Percentiles rank a stretch among this genome's conserved stretches.
Conservation (phyloP, 2,113 vertebrate genomes). For the Catharus minimus region DNA sequence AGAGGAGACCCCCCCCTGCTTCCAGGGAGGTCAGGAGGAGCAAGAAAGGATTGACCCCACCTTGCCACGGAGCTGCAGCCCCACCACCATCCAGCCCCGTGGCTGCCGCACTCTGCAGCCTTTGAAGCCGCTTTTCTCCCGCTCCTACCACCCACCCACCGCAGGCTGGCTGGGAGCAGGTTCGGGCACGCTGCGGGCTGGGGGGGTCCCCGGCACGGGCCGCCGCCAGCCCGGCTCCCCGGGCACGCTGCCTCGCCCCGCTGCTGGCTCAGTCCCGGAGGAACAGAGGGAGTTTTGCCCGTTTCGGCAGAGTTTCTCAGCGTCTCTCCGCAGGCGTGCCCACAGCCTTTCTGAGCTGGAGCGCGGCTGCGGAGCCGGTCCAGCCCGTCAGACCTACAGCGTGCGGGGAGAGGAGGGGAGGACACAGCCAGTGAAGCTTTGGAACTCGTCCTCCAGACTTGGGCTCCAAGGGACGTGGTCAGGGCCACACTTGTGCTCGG, state of each 20-base stretch:
- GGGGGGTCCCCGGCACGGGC: neutral
- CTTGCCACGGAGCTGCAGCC: neutral
- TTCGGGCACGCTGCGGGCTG: neutral
- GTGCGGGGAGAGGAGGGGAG: neutral
- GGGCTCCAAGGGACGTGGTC: neutral
- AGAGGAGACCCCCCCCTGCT: neutral
- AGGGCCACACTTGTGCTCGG: neutral
- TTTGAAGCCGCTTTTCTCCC: neutral
- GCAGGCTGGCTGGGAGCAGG: neutral
- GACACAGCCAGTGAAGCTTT: neutral
- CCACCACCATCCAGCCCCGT: neutral
- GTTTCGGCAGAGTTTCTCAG: neutral
- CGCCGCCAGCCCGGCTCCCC: neutral
- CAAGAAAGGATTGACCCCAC: neutral
- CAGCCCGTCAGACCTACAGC: constrained; percentile 44
- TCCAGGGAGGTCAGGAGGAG: accelerated
- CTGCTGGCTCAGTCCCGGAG: neutral
- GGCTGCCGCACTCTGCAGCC: accelerated
- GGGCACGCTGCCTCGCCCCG: neutral
- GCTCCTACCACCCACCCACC: neutral
- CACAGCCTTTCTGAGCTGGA: neutral
- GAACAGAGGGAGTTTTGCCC: constrained; percentile 30
- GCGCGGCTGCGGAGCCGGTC: constrained; percentile 24
- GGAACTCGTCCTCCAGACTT: neutral
- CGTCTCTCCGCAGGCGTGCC: constrained; percentile 22